A percentile compares a stretch with the other conserved stretches of the same genome.
Conservation (phyloP, 2,113 vertebrate species). For the Anolis carolinensis region DNA sequence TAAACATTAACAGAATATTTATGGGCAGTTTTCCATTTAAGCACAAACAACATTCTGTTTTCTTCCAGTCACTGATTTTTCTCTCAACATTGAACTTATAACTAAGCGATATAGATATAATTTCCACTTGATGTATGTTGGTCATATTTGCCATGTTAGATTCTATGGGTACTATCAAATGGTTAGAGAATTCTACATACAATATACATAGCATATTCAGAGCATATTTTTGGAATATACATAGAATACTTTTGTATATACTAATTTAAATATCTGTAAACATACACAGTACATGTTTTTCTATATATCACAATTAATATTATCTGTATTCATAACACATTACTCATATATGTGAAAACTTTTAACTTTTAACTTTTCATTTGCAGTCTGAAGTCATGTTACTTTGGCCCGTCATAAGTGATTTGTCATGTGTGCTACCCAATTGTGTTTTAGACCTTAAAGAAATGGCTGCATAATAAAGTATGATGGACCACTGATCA, state of each 20-base stretch:
- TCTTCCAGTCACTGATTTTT: neutral
- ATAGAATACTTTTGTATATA: too few species aligned
- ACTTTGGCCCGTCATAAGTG: too few species aligned
- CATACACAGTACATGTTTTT: too few species aligned
- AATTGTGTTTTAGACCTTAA: neutral
- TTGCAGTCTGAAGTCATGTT: neutral
- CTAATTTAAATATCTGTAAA: too few species aligned
- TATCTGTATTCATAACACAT: neutral
- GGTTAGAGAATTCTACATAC: neutral
- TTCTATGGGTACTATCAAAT: neutral
- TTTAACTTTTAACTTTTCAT: neutral
- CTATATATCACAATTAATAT: too few species aligned
- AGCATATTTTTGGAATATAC: too few species aligned
- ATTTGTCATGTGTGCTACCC: neutral
- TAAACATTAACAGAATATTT: neutral
- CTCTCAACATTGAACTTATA: constrained; percentile 2
- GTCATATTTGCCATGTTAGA: neutral
- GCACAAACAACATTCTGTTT: neutral
- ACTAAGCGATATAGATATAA: neutral
- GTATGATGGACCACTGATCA: too few species aligned
- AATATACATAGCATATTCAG: too few species aligned
- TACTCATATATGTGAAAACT: neutral
- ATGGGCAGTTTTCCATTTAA: neutral
- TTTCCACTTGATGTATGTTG: neutral
- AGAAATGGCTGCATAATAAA: neutral